A percentile compares a stretch with the other conserved stretches of the same genome.
phyloP scores from a whole-genome alignment of 2,888 invertebrate species.

The Drosophila rellima region DNA sequence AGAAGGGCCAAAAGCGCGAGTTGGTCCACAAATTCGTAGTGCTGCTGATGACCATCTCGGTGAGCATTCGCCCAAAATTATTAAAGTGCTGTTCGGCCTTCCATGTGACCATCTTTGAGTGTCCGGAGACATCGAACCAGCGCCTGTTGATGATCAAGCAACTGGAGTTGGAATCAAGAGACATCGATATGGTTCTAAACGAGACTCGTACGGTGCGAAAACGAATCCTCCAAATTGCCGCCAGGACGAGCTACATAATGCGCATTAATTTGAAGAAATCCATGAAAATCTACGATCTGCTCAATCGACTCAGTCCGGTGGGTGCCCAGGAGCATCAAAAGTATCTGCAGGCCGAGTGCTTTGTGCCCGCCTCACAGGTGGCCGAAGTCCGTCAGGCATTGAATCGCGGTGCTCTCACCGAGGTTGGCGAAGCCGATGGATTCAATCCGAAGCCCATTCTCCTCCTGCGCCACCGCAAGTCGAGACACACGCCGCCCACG shows the following conservation, averaged over 20 bases:
- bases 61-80: constrained; percentile 91
- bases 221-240: constrained; percentile 87
- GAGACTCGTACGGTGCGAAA: constrained; percentile 92
- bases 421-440: constrained; percentile 11
- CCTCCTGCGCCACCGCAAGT: constrained; percentile 20
- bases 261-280: constrained; percentile 92
- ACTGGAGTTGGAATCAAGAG: constrained; percentile 91
- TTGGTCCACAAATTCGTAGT: constrained; percentile 91
- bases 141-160: constrained; percentile 91
- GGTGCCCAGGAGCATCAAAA: constrained; percentile 89
- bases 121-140: constrained; percentile 91
- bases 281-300: constrained; percentile 95
- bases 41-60: constrained; percentile 91
- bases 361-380: constrained; percentile 91
- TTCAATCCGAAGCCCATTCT: constrained; percentile 91
- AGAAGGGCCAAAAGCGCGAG: background rate
- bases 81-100: constrained; percentile 94
- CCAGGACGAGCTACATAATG: constrained; percentile 87
- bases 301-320: constrained; percentile 95
- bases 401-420: constrained; percentile 85
- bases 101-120: constrained; percentile 93
- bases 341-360: constrained; percentile 95
- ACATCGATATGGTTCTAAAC: constrained; percentile 90
- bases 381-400: constrained; percentile 91
- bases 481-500: constrained; percentile 88